A percentile compares a stretch with the other conserved stretches of the same genome.
Evolutionary conservation across 2,888 invertebrate species (phyloP).

Genomic region (Plebejus anna): DNA sequence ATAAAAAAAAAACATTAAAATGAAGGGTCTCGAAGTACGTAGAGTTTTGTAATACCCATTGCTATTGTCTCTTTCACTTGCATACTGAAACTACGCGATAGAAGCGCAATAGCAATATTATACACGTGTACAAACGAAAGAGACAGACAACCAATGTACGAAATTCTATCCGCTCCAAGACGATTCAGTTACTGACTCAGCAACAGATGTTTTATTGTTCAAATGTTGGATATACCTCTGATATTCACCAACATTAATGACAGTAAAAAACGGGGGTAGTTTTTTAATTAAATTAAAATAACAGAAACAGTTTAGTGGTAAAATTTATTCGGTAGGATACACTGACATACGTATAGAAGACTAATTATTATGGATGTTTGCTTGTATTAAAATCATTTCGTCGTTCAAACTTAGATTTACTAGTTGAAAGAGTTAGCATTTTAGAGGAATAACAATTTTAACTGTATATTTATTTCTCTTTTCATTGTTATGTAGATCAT

Average conservation of each 20-base stretch:
- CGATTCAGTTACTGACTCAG: too few species aligned
- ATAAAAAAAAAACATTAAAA: neutral
- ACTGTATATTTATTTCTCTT: slow-evolving; percentile 20
- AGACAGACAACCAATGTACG: too few species aligned
- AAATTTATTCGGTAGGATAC: slow-evolving; percentile 15
- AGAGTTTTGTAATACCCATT: neutral
- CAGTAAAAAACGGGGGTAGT: too few species aligned
- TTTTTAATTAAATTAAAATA: too few species aligned
- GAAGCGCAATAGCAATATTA: neutral
- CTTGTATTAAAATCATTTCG: slow-evolving; percentile 21
- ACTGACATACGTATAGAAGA: slow-evolving; percentile 12
- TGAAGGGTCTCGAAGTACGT: neutral
- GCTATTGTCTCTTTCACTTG: neutral
- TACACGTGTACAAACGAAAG: neutral
- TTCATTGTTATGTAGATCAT: slow-evolving; percentile 11
- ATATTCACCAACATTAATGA: too few species aligned
- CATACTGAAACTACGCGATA: neutral
- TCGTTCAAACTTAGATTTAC: slow-evolving; percentile 9
- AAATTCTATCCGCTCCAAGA: too few species aligned
- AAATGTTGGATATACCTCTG: too few species aligned
- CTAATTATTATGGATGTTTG: slow-evolving; percentile 25
- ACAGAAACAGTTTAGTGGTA: neutral
- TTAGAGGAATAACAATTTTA: slow-evolving; percentile 18
- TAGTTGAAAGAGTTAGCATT: neutral
- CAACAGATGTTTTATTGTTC: neutral